phyloP scores from a whole-genome alignment of 2,113 vertebrate species.

The Onychostruthus taczanowskii region DNA sequence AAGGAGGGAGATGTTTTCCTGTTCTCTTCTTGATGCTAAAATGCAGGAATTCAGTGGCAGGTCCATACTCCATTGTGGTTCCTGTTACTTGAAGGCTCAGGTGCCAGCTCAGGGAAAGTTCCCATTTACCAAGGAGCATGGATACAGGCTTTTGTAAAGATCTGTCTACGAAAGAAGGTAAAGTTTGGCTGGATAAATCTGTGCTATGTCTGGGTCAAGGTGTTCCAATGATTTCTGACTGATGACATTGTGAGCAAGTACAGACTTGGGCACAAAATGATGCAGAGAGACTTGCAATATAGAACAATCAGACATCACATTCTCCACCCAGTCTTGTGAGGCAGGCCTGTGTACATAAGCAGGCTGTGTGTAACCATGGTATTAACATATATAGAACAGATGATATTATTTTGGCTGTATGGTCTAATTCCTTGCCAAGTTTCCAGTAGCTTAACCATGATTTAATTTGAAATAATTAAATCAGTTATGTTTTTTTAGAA shows the following conservation, averaged over 20 bases:
- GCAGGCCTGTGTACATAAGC: neutral
- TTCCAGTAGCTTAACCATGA: constrained; percentile 33
- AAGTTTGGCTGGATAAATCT: neutral
- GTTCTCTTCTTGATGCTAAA: neutral
- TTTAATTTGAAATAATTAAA: constrained; percentile 42
- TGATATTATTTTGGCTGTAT: neutral
- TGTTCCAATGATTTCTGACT: neutral
- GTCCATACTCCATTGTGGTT: neutral
- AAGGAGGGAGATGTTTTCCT: neutral
- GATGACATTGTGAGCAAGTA: neutral
- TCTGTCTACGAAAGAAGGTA: neutral
- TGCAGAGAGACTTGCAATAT: neutral
- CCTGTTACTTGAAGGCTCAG: rapidly evolving
- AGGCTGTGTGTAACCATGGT: neutral
- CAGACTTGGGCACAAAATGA: neutral
- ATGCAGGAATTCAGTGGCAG: neutral
- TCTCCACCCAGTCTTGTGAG: neutral
- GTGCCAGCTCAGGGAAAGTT: neutral
- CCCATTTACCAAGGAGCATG: neutral
- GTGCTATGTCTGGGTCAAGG: neutral
- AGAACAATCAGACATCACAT: neutral
- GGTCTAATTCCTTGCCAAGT: neutral
- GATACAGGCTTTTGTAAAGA: neutral
- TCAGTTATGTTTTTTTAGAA: neutral
- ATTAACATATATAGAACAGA: neutral